Conservation (phyloP, 2,113 vertebrate species). For the Dasyornis broadbenti region DNA sequence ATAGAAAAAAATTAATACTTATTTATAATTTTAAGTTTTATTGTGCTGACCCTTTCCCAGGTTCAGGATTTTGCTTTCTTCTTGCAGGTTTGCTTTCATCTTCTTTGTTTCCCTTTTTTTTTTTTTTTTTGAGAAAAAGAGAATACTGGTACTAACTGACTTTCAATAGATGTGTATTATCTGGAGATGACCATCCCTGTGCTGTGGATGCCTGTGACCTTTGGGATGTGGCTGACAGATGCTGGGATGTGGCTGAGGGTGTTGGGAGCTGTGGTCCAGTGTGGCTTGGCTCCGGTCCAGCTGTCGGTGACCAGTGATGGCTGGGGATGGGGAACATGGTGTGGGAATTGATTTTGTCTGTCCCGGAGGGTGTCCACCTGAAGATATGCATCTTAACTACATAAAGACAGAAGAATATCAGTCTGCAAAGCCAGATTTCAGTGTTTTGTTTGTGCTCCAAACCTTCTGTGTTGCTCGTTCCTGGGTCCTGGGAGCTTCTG, state of each 20-base stretch:
- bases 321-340: not conserved
- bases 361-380: not conserved
- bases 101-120: not conserved
- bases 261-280: not conserved
- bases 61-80: not conserved
- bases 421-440: not conserved
- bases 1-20: not conserved
- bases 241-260: not conserved
- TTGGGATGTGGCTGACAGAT: not conserved
- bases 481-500: not conserved
- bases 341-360: not conserved
- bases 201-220: rapidly evolving
- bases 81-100: not conserved
- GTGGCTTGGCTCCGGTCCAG: not conserved
- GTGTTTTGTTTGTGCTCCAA: rapidly evolving
- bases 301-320: not conserved
- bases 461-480: not conserved
- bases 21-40: not conserved
- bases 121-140: not conserved
- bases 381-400: not conserved
- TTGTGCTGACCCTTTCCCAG: not conserved
- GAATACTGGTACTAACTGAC: rapidly evolving
- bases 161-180: not conserved
- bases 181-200: not conserved
- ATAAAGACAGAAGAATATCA: not conserved